Evolutionary conservation across 2,797 vertebrate species (phyloP).

Genomic region (Percopsis omiscomaycus): DNA sequence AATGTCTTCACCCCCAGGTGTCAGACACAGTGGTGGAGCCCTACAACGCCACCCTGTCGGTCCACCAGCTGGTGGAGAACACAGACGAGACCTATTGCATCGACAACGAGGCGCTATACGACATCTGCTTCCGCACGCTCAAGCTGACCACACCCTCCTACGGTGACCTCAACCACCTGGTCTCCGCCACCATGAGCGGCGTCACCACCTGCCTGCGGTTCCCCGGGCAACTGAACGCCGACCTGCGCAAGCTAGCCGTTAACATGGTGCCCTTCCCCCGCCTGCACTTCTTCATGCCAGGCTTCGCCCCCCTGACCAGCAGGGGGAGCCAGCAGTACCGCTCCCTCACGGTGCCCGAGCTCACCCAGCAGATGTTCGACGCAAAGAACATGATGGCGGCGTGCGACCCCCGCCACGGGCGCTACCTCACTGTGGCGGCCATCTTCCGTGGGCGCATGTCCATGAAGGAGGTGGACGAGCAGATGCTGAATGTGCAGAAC

Average conservation of each 20-base stretch:
- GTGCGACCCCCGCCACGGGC: conserved; percentile 70
- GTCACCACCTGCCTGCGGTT: conserved; percentile 92
- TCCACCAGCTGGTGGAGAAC: conserved; percentile 94
- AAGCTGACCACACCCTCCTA: conserved; percentile 84
- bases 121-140: conserved; percentile 94
- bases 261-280: conserved; percentile 90
- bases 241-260: conserved; percentile 83
- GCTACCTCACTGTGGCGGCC: conserved; percentile 84
- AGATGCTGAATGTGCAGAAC: conserved; percentile 76
- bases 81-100: conserved; percentile 94
- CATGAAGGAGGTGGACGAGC: conserved; percentile 71
- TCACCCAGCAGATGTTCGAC: conserved; percentile 73
- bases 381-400: conserved; percentile 76
- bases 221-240: conserved; percentile 86
- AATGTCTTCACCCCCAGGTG: conserved; percentile 77
- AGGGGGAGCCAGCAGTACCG: conserved; percentile 82
- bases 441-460: conserved; percentile 89
- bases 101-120: conserved; percentile 91
- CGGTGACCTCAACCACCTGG: conserved; percentile 88
- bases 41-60: conserved; percentile 90
- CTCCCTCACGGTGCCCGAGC: conserved; percentile 82
- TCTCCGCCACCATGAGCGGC: conserved; percentile 89
- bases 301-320: conserved; percentile 85
- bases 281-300: conserved; percentile 88
- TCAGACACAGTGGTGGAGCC: conserved; percentile 93